Evolutionary conservation across 2,113 vertebrate genomes (phyloP).

Genomic region (Colaptes auratus): DNA sequence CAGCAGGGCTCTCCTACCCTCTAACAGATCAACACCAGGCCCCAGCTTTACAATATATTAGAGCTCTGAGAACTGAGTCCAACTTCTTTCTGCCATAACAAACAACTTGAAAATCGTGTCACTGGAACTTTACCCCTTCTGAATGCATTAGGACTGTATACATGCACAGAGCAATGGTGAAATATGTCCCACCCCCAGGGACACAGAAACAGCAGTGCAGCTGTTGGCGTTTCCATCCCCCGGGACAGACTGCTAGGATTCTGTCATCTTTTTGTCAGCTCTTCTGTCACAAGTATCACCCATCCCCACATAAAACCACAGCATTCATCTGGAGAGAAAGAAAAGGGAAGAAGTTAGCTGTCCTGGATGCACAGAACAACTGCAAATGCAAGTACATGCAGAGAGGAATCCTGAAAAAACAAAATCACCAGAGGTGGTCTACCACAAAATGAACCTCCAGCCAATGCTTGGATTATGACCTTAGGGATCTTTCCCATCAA

Average conservation of each 20-base stretch:
- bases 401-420: neutral
- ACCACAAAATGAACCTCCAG: neutral
- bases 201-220: neutral
- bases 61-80: neutral
- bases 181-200: neutral
- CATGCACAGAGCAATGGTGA: neutral
- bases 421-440: neutral
- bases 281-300: constrained; percentile 6
- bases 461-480: neutral
- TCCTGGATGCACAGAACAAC: neutral
- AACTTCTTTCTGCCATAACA: neutral
- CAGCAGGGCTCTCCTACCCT: no score
- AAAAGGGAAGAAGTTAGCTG: neutral
- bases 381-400: neutral
- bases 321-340: neutral
- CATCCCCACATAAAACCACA: neutral
- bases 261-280: constrained; percentile 33
- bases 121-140: neutral
- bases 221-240: neutral
- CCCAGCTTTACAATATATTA: neutral
- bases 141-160: neutral
- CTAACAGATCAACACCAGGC: no score
- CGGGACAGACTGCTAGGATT: neutral
- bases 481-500: neutral
- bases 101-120: neutral